Conservation (phyloP, 1,140 invertebrate genomes). For the Neelides sp. region DNA sequence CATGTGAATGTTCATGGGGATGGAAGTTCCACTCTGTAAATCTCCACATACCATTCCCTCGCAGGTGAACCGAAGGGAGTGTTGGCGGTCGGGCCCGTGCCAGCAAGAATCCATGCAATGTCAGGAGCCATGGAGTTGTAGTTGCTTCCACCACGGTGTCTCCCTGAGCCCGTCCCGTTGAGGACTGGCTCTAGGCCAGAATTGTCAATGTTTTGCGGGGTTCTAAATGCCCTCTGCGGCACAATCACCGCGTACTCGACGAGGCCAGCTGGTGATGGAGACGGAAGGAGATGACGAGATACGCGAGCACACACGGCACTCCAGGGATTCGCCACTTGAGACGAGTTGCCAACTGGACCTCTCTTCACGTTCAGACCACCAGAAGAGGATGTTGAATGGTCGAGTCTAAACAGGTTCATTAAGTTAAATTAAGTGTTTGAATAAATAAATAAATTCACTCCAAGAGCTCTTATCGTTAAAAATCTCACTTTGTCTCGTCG, state of each 20-base stretch:
- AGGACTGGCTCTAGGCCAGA: slow-evolving; percentile 10
- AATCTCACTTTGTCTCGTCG: slow-evolving; percentile 10
- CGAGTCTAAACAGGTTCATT: neutral
- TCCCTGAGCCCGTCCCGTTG: slow-evolving; percentile 11
- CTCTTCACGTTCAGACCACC: neutral
- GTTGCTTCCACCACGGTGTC: slow-evolving; percentile 4
- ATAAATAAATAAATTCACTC: slow-evolving; percentile 5
- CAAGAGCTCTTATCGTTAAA: neutral
- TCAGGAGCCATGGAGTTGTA: slow-evolving; percentile 42
- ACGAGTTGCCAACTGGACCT: slow-evolving; percentile 5
- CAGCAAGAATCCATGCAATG: slow-evolving; percentile 56
- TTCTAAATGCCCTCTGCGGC: neutral
- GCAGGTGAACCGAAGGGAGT: neutral
- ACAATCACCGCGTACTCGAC: slow-evolving; percentile 44
- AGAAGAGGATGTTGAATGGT: slow-evolving; percentile 8
- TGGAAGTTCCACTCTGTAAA: too few species aligned
- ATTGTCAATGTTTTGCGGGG: neutral
- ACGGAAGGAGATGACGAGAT: slow-evolving; percentile 50
- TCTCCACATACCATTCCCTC: too few species aligned
- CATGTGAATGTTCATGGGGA: too few species aligned
- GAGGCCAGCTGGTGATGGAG: slow-evolving; percentile 50
- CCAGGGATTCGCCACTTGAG: slow-evolving; percentile 32
- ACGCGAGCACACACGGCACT: slow-evolving; percentile 45
- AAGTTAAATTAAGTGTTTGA: neutral
- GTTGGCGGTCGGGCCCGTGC: slow-evolving; percentile 40